phyloP scores from a whole-genome alignment of 2,888 invertebrate genomes.

The Drosophila neutralis region DNA sequence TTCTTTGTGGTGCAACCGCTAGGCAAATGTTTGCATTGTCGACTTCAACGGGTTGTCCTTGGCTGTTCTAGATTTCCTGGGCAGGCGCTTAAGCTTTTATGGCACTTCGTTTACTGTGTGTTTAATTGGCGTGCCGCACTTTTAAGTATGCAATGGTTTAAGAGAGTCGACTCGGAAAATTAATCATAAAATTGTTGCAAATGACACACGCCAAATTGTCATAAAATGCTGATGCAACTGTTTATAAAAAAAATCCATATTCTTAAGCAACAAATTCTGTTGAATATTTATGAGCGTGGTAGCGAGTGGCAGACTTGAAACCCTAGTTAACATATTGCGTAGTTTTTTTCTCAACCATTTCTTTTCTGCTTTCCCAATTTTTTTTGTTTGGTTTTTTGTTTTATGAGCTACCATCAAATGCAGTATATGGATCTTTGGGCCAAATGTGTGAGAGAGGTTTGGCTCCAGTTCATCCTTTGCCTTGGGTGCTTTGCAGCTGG shows the following conservation, averaged over 20 bases:
- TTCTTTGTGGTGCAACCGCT: slow-evolving; percentile 14
- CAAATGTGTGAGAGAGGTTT: slow-evolving; percentile 23
- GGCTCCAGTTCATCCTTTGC: slow-evolving; percentile 10
- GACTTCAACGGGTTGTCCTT: slow-evolving; percentile 33
- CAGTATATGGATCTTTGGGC: slow-evolving; percentile 43
- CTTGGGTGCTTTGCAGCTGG: slow-evolving; percentile 29
- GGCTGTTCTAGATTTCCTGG: slow-evolving; percentile 16
- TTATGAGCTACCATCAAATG: slow-evolving; percentile 70
- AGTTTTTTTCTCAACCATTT: slow-evolving; percentile 38
- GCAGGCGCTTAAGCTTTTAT: slow-evolving; percentile 31
- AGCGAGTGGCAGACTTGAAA: neutral
- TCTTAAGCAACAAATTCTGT: slow-evolving; percentile 22
- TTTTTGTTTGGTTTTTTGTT: slow-evolving; percentile 33
- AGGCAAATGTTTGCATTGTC: slow-evolving; percentile 61
- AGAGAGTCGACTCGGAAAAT: slow-evolving; percentile 46
- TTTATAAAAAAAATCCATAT: slow-evolving; percentile 19
- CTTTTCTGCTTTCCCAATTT: slow-evolving; percentile 26
- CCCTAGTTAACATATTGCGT: slow-evolving; percentile 65
- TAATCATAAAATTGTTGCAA: slow-evolving; percentile 76
- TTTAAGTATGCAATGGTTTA: slow-evolving; percentile 37
- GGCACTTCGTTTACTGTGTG: slow-evolving; percentile 13
- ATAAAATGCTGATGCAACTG: slow-evolving; percentile 23
- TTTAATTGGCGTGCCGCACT: slow-evolving; percentile 51
- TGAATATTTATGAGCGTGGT: slow-evolving; percentile 45
- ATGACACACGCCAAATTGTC: slow-evolving; percentile 59